Base-by-base conservation (phyloP, 1,140 invertebrate species). In the Parapsyche elsis region DNA sequence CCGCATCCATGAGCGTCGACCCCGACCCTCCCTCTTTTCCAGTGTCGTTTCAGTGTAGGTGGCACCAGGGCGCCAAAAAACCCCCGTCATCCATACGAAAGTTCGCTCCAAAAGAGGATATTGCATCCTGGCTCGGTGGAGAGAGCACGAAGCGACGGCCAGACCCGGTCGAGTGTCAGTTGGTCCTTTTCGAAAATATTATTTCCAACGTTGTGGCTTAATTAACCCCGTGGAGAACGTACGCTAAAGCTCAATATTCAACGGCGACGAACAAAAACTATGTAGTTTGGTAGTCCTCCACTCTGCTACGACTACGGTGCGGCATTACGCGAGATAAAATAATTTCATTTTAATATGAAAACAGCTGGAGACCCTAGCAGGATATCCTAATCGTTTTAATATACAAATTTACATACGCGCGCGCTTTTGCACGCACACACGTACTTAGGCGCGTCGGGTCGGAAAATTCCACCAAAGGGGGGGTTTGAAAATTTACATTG, bases 311-410 rank as follows among this genome's bases (percentile, higher is more conserved):
- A 38, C 7, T 38, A 38, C 30, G 30, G n/a, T n/a, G n/a, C n/a
- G n/a, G n/a, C n/a, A n/a, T n/a, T n/a, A n/a, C 30, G 30, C 30
- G 30, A 23, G 64, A 67, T 67, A 67, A 67, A 67, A 67, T 67
- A 23, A 67, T 67, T 67, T 67, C 64, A 67, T 67, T 67, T 67
- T 67, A 67, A 67, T 67, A 67, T 67, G 64, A 67, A 67, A 67
- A 67, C 64, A 67, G 64, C 64, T 67, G 64, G 64, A 26, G 64
- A 26, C 64, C 64, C 64, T 67, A 14, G 24, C 64, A 23, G 64
- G 24, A 67, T 67, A 67, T 67, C 64, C 64, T 67, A 67, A 67
- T 67, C 64, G 64, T 67, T 67, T 67, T 67, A 67, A 67, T 67
- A 67, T 67, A 67, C 64, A 67, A 67, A 67, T 67, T 67, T 67